phyloP scores from a whole-genome alignment of 2,797 vertebrate genomes.

The Microctenopoma stevenorrisi region DNA sequence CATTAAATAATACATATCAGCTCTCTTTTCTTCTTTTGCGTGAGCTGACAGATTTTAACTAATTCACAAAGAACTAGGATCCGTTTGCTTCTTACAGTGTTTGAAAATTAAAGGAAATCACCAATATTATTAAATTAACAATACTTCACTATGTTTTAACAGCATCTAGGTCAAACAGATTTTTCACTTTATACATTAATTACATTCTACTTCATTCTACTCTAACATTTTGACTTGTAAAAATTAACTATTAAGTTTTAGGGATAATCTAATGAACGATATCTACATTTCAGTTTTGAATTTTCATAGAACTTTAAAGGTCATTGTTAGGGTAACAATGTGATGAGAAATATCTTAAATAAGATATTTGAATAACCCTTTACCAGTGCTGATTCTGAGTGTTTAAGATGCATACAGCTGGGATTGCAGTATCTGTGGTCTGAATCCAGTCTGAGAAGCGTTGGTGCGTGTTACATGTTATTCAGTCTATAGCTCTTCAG shows the following conservation, averaged over 20 bases:
- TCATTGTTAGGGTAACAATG: slow-evolving; percentile 36
- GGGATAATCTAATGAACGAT: slow-evolving; percentile 46
- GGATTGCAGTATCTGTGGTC: background rate
- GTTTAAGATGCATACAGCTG: background rate
- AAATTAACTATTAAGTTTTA: slow-evolving; percentile 25
- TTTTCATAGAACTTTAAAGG: slow-evolving; percentile 16
- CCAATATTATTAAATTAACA: background rate
- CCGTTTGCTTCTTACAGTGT: slow-evolving; percentile 12
- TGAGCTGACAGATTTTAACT: slow-evolving; percentile 19
- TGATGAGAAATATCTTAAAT: slow-evolving; percentile 36
- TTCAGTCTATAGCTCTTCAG: background rate
- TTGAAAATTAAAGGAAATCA: slow-evolving; percentile 19
- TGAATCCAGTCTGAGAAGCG: background rate
- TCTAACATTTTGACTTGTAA: slow-evolving; percentile 46
- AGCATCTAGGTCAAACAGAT: background rate
- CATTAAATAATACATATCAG: too few species aligned
- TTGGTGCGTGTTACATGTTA: background rate
- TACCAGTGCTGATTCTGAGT: too few species aligned
- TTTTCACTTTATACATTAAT: slow-evolving; percentile 16
- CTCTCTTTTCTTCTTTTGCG: background rate
- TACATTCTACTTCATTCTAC: slow-evolving; percentile 19
- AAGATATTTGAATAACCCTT: too few species aligned
- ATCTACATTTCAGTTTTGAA: slow-evolving; percentile 31
- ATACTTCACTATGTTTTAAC: background rate
- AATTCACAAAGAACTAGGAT: slow-evolving; percentile 21